Evolutionary conservation across 2,113 vertebrate species (phyloP), one percentile per base, ranked within the genome.

Genomic region (Perognathus longimembris): DNA sequence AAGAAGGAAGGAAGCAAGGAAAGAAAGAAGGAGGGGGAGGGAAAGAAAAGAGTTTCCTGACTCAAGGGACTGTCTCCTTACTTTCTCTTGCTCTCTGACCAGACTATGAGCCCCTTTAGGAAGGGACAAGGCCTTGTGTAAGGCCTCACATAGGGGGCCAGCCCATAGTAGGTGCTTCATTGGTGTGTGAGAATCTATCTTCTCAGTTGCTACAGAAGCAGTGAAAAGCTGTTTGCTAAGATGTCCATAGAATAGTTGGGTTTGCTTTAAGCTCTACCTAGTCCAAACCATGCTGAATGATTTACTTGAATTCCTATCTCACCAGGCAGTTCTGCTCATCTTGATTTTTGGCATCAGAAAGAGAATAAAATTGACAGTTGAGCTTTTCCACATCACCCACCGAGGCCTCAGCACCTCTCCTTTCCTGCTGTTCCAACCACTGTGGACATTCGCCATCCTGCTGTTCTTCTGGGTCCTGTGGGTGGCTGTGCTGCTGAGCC

Each of bases 401-500:
- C 98, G 97, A 97, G 94, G 96, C 91, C 96, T 98, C 86, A 92
- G 96, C 78, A 94, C 80, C 61, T 96, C 97, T 81, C 98, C 98
- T 42, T 96, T 98, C 85, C 96, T 98, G 76, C 80, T 98, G 14
- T 91, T 98, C 69, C 98, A 98, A 3, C 98, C 98, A 0, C 40
- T 98, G 75, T 98, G 98, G 98, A 98, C 98, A 1, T 98, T 98
- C 24, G 57, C 97, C 75, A 96, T 98, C 95, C 98, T 98, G 21
- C 14, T 97, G 36, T 66, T 97, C 57, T 98, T 98, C 97, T 98
- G 98, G 98, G 42, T 97, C 10, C 97, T 98, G 85, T 98, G 98
- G 98, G 96, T 98, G 88, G 97, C 98, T 74, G 97, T 98, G 32
- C 95, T 98, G 7, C 98, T 98, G 57, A 98, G 98, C 90, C 97